Conservation (phyloP, 92 coral and sea anemone genomes). For the Parazoanthus darwini region DNA sequence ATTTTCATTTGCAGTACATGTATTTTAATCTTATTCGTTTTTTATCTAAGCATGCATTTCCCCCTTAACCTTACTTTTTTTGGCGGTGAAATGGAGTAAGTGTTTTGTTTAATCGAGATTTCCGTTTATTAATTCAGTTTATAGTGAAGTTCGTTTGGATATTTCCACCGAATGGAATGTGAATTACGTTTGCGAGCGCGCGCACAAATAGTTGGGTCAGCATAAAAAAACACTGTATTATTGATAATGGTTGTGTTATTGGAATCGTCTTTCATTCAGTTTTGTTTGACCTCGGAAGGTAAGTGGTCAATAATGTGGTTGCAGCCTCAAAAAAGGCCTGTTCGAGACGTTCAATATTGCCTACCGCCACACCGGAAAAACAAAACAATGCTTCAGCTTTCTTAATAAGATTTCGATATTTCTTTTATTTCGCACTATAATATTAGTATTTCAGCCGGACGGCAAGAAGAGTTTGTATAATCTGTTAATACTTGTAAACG, state of each 20-base stretch:
- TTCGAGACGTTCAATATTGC: neutral
- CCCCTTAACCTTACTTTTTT: neutral
- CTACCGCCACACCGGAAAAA: neutral
- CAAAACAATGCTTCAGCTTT: neutral
- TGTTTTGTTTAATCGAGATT: neutral
- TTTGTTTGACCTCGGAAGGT: slow-evolving; percentile 24
- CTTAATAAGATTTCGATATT: too few species aligned
- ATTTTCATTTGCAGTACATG: too few species aligned
- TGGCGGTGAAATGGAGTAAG: neutral
- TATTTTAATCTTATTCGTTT: neutral
- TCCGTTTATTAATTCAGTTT: neutral
- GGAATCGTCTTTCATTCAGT: neutral
- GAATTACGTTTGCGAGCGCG: neutral
- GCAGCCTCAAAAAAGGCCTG: neutral
- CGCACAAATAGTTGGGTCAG: neutral
- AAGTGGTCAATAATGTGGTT: neutral
- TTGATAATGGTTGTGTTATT: neutral
- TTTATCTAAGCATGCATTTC: neutral
- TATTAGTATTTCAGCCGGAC: too few species aligned
- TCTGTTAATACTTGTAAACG: neutral
- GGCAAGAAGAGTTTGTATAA: neutral
- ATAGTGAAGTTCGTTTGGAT: neutral
- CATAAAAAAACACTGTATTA: neutral
- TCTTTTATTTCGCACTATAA: too few species aligned
- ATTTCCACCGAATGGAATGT: slow-evolving; percentile 20